Conservation (phyloP, 64 coral and sea anemone species). For the Porites australiensis region DNA sequence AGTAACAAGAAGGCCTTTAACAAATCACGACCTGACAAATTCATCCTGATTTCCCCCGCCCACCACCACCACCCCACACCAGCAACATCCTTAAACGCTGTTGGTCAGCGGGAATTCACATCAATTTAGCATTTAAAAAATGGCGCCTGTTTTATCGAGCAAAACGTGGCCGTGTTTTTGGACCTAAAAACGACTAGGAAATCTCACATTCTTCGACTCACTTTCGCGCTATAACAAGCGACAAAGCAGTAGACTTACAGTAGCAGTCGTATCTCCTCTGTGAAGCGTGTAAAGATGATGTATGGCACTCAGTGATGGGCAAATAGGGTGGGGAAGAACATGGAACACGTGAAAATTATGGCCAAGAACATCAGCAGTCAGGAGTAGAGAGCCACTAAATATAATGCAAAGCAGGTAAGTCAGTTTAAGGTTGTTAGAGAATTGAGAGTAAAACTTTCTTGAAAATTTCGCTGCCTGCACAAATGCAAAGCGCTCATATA, state of each 20-base stretch:
- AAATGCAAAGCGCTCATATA: too few relatives aligned
- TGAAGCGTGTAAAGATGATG: slow-evolving; percentile 98
- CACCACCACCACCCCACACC: too few relatives aligned
- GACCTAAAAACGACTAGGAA: neutral
- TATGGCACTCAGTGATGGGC: slow-evolving; percentile 89
- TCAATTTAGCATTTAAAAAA: neutral
- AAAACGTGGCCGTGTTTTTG: neutral
- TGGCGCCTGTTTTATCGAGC: neutral
- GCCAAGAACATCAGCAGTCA: slow-evolving; percentile 90
- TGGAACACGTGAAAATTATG: slow-evolving; percentile 97
- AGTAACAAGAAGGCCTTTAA: too few relatives aligned
- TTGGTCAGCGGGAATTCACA: neutral
- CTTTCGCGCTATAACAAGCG: neutral
- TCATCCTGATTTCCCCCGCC: too few relatives aligned
- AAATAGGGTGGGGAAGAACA: slow-evolving; percentile 93
- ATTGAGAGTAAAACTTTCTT: neutral
- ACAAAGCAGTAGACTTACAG: slow-evolving; percentile 55
- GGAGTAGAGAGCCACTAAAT: slow-evolving; percentile 85
- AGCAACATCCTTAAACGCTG: too few relatives aligned
- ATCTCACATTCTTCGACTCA: neutral
- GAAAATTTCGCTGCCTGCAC: too few relatives aligned
- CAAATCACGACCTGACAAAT: too few relatives aligned
- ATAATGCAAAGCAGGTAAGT: neutral
- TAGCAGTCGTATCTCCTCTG: slow-evolving; percentile 95
- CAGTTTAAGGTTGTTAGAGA: neutral